Conservation (phyloP, 2,888 invertebrate genomes). For the Hemistola chrysoprasaria region DNA sequence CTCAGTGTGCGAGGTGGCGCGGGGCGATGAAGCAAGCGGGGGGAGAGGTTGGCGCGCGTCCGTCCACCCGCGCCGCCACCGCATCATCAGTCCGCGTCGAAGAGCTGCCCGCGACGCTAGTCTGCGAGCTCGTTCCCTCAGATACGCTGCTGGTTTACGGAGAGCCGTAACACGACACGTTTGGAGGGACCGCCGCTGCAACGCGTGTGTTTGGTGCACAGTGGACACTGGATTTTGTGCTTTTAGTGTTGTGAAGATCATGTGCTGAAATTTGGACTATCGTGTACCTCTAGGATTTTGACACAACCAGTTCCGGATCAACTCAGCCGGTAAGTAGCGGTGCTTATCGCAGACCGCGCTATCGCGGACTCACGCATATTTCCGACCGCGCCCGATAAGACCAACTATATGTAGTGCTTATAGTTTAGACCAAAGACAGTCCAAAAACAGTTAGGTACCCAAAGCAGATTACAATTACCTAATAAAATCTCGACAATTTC, state of each 20-base stretch:
- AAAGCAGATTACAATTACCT: slow-evolving; percentile 11
- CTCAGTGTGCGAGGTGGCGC: slow-evolving; percentile 64
- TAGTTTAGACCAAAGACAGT: slow-evolving; percentile 38
- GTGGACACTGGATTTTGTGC: slow-evolving; percentile 75
- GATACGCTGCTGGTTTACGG: slow-evolving; percentile 82
- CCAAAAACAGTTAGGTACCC: slow-evolving; percentile 30
- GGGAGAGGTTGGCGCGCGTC: slow-evolving; percentile 61
- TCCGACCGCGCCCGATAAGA: slow-evolving; percentile 81
- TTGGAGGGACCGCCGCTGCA: slow-evolving; percentile 78
- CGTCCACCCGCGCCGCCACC: slow-evolving; percentile 75
- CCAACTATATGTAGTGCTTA: slow-evolving; percentile 45
- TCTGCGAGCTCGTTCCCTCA: slow-evolving; percentile 77
- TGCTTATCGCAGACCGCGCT: slow-evolving; percentile 78
- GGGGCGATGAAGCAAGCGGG: slow-evolving; percentile 45
- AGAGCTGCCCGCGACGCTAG: slow-evolving; percentile 76
- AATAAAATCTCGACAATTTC: slow-evolving; percentile 20
- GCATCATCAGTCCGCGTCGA: slow-evolving; percentile 78
- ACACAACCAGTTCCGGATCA: slow-evolving; percentile 78
- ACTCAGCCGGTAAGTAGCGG: slow-evolving; percentile 80
- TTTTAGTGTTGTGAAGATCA: slow-evolving; percentile 74
- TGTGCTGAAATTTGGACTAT: slow-evolving; percentile 67
- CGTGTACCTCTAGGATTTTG: slow-evolving; percentile 68
- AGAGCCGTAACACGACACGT: slow-evolving; percentile 82
- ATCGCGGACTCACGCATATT: slow-evolving; percentile 80
- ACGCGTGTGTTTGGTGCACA: slow-evolving; percentile 75